Evolutionary conservation across 2,888 invertebrate genomes (phyloP), one percentile per base, ranked within the genome.

Genomic region (Microdon myrmicae): DNA sequence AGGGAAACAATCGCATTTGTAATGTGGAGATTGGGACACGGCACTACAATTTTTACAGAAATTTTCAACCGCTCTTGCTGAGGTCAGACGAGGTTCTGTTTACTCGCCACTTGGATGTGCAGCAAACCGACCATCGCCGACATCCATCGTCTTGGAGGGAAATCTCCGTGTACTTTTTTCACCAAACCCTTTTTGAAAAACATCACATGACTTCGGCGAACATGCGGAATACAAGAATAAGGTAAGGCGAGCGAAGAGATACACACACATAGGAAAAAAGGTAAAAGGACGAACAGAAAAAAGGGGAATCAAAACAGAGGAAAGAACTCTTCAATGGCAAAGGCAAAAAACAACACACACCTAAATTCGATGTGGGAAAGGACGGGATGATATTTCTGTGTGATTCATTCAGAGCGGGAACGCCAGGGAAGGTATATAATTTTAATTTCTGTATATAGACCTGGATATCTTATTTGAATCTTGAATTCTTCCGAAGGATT

Each of bases 51-150:
- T 39, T 19, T 38, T 34, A 54, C 48, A 37, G 12, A 35, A 56
- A 38, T 26, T 26, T 59, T 64, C 74, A 74, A 73, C 77, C 76
- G 75, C 71, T 77, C 75, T 74, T 73, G 71, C 70, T 75, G 79
- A 78, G 74, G 75, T 73, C 76, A 77, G 74, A 75, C 74, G 73
- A 76, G 75, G 74, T 79, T 79, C 79, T 79, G 79, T 71, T 73
- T 68, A 69, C 68, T 70, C 48, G 64, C 68, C 64, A 48, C 26
- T 60, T 53, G 58, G 48, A 44, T 72, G 73, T 71, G 69, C 72
- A 68, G 45, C 69, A 59, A 69, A 66, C 68, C 71, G 72, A 74
- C 75, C 49, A 38, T 16, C 31, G 23, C 56, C 51, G 22, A 34
- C 49, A 48, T 29, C 75, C 74, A 66, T 53, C 68, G 61, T 68